A percentile compares a stretch with the other conserved stretches of the same genome.
Evolutionary conservation across 2,113 vertebrate species (phyloP).

Genomic region (Gymnorhina tibicen): DNA sequence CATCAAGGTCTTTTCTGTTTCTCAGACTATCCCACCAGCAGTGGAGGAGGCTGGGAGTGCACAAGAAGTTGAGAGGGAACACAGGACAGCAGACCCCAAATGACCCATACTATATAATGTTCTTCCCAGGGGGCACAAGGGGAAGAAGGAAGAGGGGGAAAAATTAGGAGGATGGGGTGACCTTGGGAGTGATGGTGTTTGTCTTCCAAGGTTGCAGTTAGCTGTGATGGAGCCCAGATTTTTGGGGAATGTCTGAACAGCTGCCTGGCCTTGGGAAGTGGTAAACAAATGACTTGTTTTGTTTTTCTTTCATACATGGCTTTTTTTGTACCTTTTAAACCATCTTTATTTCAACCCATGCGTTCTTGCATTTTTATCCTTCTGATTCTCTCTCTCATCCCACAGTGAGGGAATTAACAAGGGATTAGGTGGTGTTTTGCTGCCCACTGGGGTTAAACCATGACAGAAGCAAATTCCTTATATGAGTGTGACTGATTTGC

Average conservation of each 20-base stretch:
- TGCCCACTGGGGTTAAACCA: rapidly evolving
- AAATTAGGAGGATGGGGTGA: neutral
- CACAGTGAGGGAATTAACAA: neutral
- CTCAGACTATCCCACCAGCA: rapidly evolving
- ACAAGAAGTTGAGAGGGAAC: neutral
- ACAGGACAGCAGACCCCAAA: neutral
- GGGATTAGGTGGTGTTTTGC: neutral
- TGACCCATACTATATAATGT: rapidly evolving
- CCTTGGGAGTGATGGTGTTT: rapidly evolving
- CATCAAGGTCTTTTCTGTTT: neutral
- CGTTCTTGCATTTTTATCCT: neutral
- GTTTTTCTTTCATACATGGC: rapidly evolving
- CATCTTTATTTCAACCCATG: rapidly evolving
- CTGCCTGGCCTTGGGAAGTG: neutral
- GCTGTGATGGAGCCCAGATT: rapidly evolving
- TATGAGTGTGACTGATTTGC: neutral
- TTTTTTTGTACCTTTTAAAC: neutral
- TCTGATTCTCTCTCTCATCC: neutral
- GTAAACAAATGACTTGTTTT: neutral
- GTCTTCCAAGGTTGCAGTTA: neutral
- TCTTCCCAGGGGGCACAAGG: neutral
- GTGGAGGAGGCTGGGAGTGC: neutral
- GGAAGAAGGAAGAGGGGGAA: rapidly evolving
- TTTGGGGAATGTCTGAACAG: neutral
- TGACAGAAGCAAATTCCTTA: neutral